Conservation (phyloP, 2,113 vertebrate species). For the Xerus inauris region DNA sequence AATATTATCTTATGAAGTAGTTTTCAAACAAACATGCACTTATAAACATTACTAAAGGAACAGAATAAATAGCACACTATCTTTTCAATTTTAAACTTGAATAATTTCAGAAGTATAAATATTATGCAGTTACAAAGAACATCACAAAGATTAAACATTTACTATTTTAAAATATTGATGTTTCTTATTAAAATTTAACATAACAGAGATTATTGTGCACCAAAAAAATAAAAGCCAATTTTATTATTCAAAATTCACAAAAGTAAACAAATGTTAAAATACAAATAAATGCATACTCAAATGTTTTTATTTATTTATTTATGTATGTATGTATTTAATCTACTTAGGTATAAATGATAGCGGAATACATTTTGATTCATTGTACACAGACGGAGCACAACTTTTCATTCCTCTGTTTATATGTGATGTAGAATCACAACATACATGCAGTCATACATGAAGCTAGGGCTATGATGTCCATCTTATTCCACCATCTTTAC, state of each 20-base stretch:
- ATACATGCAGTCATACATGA: too few species aligned
- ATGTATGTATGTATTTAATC: too few species aligned
- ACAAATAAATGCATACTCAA: background rate
- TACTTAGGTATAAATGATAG: too few species aligned
- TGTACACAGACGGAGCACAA: too few species aligned
- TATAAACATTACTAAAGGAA: background rate
- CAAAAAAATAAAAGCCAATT: conserved; percentile 15
- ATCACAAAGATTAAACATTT: background rate
- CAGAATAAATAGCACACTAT: background rate
- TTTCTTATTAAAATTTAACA: conserved; percentile 35
- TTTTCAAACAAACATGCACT: background rate
- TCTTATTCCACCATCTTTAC: too few species aligned
- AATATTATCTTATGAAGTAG: background rate
- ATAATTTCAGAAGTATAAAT: conserved; percentile 33
- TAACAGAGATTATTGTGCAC: background rate
- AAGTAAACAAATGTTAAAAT: background rate
- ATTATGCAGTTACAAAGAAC: background rate
- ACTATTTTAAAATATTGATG: background rate
- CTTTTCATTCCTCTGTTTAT: too few species aligned
- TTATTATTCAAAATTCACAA: conserved; percentile 39
- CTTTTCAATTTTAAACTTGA: conserved; percentile 59
- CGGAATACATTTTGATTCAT: too few species aligned
- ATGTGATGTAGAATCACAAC: too few species aligned
- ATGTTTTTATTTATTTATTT: too few species aligned
- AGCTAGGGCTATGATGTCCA: too few species aligned